Conservation (phyloP, 2,113 vertebrate species). For the Spilogale gracilis region DNA sequence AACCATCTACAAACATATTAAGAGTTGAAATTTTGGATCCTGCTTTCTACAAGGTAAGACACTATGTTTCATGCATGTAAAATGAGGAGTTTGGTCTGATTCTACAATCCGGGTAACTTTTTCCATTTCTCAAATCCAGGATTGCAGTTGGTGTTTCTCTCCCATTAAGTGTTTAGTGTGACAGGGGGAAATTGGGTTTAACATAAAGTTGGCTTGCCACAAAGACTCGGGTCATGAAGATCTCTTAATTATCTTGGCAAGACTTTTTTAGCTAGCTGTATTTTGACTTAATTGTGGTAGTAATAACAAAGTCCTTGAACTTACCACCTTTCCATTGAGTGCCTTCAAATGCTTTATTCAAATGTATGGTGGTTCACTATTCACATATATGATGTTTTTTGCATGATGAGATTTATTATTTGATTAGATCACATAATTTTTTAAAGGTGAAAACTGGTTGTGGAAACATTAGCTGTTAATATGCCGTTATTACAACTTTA, state of each 20-base stretch:
- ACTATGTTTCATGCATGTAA: not conserved
- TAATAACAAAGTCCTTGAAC: constrained; percentile 74
- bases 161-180: constrained; percentile 41
- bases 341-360: constrained; percentile 75
- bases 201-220: constrained; percentile 64
- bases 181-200: constrained; percentile 65
- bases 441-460: constrained; percentile 57
- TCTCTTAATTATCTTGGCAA: constrained; percentile 72
- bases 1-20: not conserved
- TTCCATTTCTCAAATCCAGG: constrained; percentile 17
- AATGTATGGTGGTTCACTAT: not conserved
- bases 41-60: not conserved
- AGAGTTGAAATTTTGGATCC: not conserved
- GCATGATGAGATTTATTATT: not conserved
- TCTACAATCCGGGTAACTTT: not conserved
- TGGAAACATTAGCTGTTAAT: constrained; percentile 2
- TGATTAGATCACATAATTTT: constrained; percentile 49
- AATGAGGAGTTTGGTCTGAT: not conserved
- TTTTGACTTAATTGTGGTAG: constrained; percentile 77
- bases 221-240: constrained; percentile 67
- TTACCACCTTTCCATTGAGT: constrained; percentile 66
- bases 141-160: constrained; percentile 18
- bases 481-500: not conserved
- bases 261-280: constrained; percentile 68
- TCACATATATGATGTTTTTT: not conserved